These are phyloP conservation scores for Casuarius casuarius DNA, from an alignment of 2,113 vertebrate genomes.

Conservation along the genomic window DNA sequence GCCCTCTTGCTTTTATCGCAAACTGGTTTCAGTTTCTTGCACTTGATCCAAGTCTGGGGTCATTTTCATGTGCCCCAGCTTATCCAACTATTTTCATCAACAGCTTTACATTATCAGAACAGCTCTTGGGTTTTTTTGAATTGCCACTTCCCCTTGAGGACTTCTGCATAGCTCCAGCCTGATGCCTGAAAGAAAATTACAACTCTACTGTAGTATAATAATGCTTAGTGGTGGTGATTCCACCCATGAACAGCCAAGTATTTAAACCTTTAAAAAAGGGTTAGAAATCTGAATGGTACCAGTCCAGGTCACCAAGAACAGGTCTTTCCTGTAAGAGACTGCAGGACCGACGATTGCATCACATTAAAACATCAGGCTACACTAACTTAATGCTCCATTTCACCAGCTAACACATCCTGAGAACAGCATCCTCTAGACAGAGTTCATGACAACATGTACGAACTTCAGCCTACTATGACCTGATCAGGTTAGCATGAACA, in stretches of 20 bases:
- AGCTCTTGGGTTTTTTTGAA: neutral
- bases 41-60: neutral
- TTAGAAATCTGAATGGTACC: fast-evolving
- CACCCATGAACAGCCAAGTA: neutral
- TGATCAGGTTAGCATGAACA: neutral
- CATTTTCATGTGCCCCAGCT: neutral
- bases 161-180: neutral
- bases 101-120: neutral
- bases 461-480: neutral
- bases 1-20: neutral
- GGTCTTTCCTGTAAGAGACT: neutral
- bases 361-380: fast-evolving
- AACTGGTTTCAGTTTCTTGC: neutral
- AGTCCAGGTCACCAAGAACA: neutral
- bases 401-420: neutral
- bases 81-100: neutral
- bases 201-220: neutral
- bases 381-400: neutral
- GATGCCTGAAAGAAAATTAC: neutral
- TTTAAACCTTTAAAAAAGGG: neutral
- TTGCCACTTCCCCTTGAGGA: neutral
- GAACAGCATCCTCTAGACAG: neutral
- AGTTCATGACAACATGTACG: neutral
- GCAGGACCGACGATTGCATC: neutral
- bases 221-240: neutral